Evolutionary conservation across 1,140 invertebrate species (phyloP).

Genomic region (Caerostris darwini): DNA sequence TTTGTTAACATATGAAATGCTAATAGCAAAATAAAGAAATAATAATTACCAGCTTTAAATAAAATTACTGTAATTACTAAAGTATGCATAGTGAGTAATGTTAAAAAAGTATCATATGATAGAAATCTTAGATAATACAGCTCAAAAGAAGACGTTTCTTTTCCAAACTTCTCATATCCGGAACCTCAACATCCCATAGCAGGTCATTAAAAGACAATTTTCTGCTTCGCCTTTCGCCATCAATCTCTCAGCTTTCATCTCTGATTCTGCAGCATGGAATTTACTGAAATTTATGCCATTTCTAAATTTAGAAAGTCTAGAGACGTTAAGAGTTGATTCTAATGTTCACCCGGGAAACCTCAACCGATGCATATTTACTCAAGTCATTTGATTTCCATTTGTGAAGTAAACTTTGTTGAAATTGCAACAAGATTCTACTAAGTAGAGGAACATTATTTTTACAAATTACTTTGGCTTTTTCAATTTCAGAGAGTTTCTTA

Average conservation of each 20-base stretch:
- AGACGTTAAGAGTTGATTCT: background rate
- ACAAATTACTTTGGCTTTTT: background rate
- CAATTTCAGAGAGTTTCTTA: background rate
- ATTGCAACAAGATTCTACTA: background rate
- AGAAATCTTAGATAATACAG: no score
- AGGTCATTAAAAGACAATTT: conserved; percentile 1
- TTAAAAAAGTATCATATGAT: no score
- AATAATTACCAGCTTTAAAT: no score
- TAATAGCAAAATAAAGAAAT: no score
- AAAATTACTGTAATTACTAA: no score
- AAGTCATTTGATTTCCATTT: background rate
- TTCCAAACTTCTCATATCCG: background rate
- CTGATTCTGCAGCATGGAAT: background rate
- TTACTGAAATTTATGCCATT: background rate
- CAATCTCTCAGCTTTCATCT: background rate
- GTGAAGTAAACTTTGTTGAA: background rate
- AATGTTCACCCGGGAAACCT: background rate
- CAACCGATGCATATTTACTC: background rate
- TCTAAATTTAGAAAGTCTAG: background rate
- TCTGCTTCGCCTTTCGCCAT: background rate
- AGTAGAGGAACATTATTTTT: background rate
- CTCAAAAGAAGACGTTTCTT: no score
- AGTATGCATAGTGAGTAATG: no score
- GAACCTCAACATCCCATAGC: background rate
- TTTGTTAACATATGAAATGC: no score